These are phyloP conservation scores for Promerops cafer DNA, from an alignment of 2,113 vertebrate species.

Conservation along the genomic window DNA sequence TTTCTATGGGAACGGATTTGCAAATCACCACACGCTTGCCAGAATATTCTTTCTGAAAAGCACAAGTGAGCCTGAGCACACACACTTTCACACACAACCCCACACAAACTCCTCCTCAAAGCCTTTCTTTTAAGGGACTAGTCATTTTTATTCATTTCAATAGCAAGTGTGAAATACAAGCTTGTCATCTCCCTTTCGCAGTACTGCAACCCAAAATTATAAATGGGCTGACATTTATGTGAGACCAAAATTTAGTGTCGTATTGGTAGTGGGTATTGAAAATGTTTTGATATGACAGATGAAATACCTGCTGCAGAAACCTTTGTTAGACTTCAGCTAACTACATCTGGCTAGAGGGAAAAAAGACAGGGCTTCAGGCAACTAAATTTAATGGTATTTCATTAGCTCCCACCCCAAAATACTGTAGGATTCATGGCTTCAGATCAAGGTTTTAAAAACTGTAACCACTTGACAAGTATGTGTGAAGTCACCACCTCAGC, in stretches of 20 bases:
- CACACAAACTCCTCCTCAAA: neutral
- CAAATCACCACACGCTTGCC: neutral
- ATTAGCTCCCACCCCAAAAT: neutral
- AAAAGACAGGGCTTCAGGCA: neutral
- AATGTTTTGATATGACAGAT: slow-evolving; percentile 72
- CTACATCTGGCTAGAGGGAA: slow-evolving; percentile 1
- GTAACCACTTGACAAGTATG: neutral
- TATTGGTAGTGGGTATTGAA: slow-evolving; percentile 64
- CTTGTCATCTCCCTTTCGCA: slow-evolving; percentile 67
- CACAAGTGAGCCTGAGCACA: fast-evolving
- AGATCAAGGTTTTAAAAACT: neutral
- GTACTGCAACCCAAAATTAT: slow-evolving; percentile 69
- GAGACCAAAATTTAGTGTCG: slow-evolving; percentile 65
- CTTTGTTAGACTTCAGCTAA: slow-evolving; percentile 56
- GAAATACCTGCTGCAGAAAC: slow-evolving; percentile 57
- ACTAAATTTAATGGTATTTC: slow-evolving; percentile 33
- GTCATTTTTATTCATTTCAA: slow-evolving; percentile 69
- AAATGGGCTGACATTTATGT: slow-evolving; percentile 72
- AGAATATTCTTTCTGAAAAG: neutral
- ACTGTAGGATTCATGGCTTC: neutral
- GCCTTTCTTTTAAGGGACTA: slow-evolving; percentile 43
- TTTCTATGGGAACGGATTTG: neutral
- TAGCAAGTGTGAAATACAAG: slow-evolving; percentile 67
- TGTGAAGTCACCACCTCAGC: neutral
- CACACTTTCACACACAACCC: neutral